phyloP scores from a whole-genome alignment of 2,113 vertebrate genomes.

The Hyaena hyaena region DNA sequence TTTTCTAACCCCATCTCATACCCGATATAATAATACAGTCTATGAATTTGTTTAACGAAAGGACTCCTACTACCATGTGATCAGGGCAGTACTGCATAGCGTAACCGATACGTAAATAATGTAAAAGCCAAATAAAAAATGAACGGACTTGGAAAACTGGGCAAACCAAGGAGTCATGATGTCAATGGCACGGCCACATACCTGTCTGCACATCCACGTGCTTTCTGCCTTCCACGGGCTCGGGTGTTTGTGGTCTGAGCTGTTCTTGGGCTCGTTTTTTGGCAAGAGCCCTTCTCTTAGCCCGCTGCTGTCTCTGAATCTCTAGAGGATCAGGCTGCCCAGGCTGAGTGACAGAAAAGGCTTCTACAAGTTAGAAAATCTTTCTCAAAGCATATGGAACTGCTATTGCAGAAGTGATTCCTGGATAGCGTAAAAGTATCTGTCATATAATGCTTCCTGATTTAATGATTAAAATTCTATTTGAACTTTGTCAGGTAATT shows the following conservation, averaged over 20 bases:
- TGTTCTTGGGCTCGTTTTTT: conserved; percentile 84
- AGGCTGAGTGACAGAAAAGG: conserved; percentile 78
- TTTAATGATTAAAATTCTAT: background rate
- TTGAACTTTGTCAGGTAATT: background rate
- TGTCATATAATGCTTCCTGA: background rate
- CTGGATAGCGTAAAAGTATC: too few relatives aligned
- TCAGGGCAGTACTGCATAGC: background rate
- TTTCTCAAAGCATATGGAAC: background rate
- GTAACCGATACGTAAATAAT: background rate
- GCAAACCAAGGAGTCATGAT: background rate
- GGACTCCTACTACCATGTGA: background rate
- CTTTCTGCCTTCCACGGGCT: conserved; percentile 88
- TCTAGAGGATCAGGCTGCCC: conserved; percentile 83
- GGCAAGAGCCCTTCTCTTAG: conserved; percentile 82
- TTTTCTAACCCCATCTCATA: background rate
- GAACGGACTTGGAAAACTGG: background rate
- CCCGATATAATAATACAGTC: background rate
- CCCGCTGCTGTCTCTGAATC: conserved; percentile 85
- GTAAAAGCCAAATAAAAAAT: background rate
- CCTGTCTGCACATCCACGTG: conserved; percentile 95
- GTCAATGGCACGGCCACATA: conserved; percentile 49
- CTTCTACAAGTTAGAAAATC: background rate
- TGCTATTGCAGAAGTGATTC: background rate
- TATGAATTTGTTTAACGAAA: background rate
- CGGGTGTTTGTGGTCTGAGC: conserved; percentile 82